Base-by-base conservation (phyloP, 2,797 vertebrate genomes). In the Cossypha heuglini region DNA sequence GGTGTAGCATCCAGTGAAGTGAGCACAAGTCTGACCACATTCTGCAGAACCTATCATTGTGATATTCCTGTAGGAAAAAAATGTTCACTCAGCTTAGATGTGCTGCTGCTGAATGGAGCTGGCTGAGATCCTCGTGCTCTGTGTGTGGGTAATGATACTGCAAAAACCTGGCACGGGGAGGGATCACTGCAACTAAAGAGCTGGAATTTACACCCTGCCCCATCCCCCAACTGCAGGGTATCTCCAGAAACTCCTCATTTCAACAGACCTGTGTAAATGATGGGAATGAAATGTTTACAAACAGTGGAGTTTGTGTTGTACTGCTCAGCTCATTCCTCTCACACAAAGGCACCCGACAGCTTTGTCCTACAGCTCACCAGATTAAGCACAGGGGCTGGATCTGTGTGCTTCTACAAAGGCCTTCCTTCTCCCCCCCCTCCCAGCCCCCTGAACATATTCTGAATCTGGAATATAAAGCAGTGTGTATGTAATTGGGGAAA, bases 351-450 rank as follows among this genome's bases (percentile, higher is more conserved):
- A 67, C 61, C 5, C 43, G 77, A 5, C 74, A 87, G 94, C 95
- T 96, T 95, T 95, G 20, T 92, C 55, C 93, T 91, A 71, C 57
- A 71, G 93, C 88, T 94, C 91, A 90, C 77, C 91, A 93, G 92
- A 94, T 95, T 95, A 94, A 86, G 59, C 74, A 14, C 87, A 78
- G 75, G 77, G 52, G 26, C 76, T 86, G n/a, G 66, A 73, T 84
- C 68, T 91, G 55, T 21, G 31, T 43, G 72, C 67, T 95, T 4
- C 94, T 66, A 80, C 68, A 85, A 68, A 74, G 80, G 75, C 80
- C 12, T 83, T 51, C 61, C 63, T 31, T 62, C 68, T 51, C 42
- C 38, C 20, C 16, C 17, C 45, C 9, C 22, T 55, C 55, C 66
- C 88, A 72, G 25, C 52, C 77, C 40, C 66, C 37, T 31, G 68